Conservation (phyloP, 2,888 invertebrate species). For the Drosophila meridiana region DNA sequence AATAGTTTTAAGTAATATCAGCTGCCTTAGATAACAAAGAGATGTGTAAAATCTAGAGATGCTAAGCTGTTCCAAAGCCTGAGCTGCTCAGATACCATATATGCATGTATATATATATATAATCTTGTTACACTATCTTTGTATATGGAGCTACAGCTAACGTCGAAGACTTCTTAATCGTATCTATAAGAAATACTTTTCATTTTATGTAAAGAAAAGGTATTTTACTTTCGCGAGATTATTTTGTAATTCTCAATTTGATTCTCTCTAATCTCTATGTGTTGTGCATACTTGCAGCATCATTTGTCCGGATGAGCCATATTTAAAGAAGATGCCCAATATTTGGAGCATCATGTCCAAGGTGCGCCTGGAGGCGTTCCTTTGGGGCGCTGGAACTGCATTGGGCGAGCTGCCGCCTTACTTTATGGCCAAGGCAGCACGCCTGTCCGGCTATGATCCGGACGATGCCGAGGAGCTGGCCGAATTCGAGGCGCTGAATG, state of each 20-base stretch:
- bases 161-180: not conserved
- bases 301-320: constrained; percentile 92
- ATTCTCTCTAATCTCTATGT: not conserved
- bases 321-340: constrained; percentile 89
- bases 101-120: not conserved
- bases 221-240: not conserved
- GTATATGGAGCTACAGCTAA: too few species aligned
- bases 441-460: constrained; percentile 89
- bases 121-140: too few species aligned
- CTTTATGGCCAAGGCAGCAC: constrained; percentile 99
- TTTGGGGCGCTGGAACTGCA: constrained; percentile 99
- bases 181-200: not conserved
- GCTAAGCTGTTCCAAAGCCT: not conserved
- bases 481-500: constrained; percentile 90
- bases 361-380: constrained; percentile 97
- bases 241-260: not conserved
- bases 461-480: constrained; percentile 89
- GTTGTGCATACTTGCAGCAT: constrained; percentile 88
- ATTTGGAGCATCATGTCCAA: constrained; percentile 98
- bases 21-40: not conserved
- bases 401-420: constrained; percentile 99
- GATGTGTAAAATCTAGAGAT: not conserved
- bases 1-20: not conserved
- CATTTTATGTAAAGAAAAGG: not conserved
- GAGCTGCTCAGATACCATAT: not conserved